Evolutionary conservation across 1,140 invertebrate genomes (phyloP).

Genomic region (Stegodyphus dumicola): DNA sequence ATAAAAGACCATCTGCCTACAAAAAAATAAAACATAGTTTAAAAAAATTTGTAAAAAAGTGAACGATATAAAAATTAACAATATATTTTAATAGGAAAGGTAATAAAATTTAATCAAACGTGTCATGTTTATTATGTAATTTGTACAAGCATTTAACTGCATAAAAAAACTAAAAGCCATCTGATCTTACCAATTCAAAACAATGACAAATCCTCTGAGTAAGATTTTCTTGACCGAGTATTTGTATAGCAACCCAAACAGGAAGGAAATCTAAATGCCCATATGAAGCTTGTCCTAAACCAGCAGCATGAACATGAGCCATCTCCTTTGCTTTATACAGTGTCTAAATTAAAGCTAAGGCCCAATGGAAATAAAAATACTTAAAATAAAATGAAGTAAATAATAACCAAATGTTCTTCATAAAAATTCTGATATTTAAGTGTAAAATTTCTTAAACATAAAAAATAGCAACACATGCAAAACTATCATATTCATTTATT

Average conservation of each 20-base stretch:
- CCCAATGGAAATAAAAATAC: background rate
- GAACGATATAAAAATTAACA: no score
- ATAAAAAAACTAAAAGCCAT: no score
- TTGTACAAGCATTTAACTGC: no score
- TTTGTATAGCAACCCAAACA: conserved; percentile 83
- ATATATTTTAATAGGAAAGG: no score
- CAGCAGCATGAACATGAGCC: conserved; percentile 76
- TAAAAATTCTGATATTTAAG: background rate
- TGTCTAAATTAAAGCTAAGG: conserved; percentile 65
- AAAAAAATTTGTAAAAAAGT: background rate
- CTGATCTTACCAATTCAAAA: conserved; percentile 74
- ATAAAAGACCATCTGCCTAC: conserved; percentile 71
- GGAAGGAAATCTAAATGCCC: conserved; percentile 81
- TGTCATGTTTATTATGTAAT: no score
- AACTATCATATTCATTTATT: no score
- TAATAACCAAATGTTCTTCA: no score
- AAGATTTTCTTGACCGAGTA: conserved; percentile 80
- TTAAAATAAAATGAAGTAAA: background rate
- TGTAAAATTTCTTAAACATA: background rate
- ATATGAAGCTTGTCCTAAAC: conserved; percentile 71
- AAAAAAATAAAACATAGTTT: conserved; percentile 63
- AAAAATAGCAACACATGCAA: background rate
- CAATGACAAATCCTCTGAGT: conserved; percentile 78
- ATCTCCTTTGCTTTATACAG: conserved; percentile 69
- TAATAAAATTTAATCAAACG: no score